These are phyloP conservation scores for Alauda arvensis DNA, from an alignment of 2,797 vertebrate genomes.

Conservation along the genomic window DNA sequence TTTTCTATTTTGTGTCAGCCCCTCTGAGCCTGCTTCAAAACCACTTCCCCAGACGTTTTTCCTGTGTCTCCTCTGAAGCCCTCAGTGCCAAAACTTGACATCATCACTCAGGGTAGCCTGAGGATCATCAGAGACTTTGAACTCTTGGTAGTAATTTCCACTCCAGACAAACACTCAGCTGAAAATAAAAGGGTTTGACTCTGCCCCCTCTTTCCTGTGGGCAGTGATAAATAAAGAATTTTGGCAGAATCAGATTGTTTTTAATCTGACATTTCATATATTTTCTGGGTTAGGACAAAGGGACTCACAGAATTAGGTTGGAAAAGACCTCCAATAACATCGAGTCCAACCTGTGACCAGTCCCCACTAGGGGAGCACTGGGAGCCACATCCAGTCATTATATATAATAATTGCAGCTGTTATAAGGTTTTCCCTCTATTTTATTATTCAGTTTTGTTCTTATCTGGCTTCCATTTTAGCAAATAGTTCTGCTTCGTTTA, in stretches of 20 bases:
- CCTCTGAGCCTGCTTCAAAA: conserved; percentile 6
- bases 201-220: neutral
- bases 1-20: neutral
- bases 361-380: neutral
- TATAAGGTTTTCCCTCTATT: neutral
- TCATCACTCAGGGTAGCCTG: conserved; percentile 8
- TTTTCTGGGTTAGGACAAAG: neutral
- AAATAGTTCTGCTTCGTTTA: neutral
- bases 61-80: neutral
- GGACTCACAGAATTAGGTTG: neutral
- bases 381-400: neutral
- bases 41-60: neutral
- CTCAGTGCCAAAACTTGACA: neutral
- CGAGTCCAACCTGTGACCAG: neutral
- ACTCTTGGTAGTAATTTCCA: conserved; percentile 31
- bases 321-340: neutral
- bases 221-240: neutral
- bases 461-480: neutral
- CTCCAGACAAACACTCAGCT: conserved; percentile 14
- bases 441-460: neutral
- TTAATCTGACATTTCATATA: neutral
- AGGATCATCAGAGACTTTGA: conserved; percentile 11
- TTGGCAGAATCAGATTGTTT: neutral
- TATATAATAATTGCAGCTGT: neutral
- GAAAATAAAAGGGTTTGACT: neutral